phyloP scores from a whole-genome alignment of 35 echinoderm and acorn worm genomes.

The Eucidaris tribuloides region DNA sequence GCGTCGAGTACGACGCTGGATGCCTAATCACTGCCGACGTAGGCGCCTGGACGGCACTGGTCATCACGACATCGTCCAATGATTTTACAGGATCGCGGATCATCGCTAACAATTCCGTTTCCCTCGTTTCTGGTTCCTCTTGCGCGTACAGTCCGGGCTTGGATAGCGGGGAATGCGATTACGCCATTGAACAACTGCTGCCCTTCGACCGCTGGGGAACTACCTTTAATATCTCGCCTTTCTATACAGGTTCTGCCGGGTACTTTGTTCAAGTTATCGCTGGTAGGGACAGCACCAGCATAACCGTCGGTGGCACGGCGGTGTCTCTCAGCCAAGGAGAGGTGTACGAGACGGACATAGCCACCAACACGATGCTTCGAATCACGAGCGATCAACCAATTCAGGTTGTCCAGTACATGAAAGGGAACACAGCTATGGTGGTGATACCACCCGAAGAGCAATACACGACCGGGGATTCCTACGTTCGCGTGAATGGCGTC shows the following conservation, averaged over 20 bases:
- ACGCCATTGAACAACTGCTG: constrained; percentile 4
- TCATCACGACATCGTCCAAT: background rate
- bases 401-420: background rate
- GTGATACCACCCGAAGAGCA: constrained; percentile 14
- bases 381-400: constrained; percentile 21
- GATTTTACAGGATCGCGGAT: constrained; percentile 12
- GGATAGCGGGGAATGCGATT: background rate
- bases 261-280: background rate
- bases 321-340: background rate
- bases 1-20: no score
- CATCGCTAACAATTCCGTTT: background rate
- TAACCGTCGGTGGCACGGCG: background rate
- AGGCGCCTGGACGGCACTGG: background rate
- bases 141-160: background rate
- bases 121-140: background rate
- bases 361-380: background rate
- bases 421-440: background rate
- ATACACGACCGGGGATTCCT: background rate
- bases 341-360: background rate
- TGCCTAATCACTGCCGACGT: no score
- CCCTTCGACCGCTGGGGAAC: constrained; percentile 1
- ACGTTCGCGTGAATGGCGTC: background rate
- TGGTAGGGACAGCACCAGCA: background rate
- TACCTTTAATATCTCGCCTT: background rate
- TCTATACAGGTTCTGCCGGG: background rate